Base-by-base conservation (phyloP, 1,140 invertebrate species). In the Lasaia peninsularis region DNA sequence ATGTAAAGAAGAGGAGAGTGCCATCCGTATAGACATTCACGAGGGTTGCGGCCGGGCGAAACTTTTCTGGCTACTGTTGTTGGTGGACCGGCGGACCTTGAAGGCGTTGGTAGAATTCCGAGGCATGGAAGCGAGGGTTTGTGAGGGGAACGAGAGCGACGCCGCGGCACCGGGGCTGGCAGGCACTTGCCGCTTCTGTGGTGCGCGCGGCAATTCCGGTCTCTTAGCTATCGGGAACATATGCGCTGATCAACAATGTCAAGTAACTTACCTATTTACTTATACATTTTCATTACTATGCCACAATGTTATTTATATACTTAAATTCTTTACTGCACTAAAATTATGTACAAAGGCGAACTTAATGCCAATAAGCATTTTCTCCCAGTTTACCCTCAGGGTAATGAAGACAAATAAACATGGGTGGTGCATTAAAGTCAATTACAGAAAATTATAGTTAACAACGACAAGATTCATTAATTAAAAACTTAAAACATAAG, bases 21-120 rank as follows among this genome's bases (percentile, higher is more conserved):
- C 97, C 0, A 96, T 97, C 44, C 92, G 97, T 52, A 96, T 99
- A 0, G 97, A 99, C 84, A 91, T 98, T 9, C 98, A 99, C 78
- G 98, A 99, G 86, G 97, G 97, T 0, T 99, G 98, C 80, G 97
- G 97, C 0, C 91, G 98, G 51, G 98, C 96, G 0, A 99, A 99
- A 79, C 89, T 99, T 1, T 98, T 98, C 80, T 99, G 97, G 97
- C 90, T 99, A 0, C 90, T 99, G 68, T 94, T 97, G 2, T 84
- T 99, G 4, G 97, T 98, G 1, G 98, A 99, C 75, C 96, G 96
- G 0, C 93, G 95, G 59, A 98, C 97, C 0, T 86, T 99, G 1
- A 99, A 99, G 84, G 97, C 96, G 0, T 91, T 99, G 77, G 94
- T 98, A 2, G 98, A 99, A 81, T 98, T 99, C 78, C 92, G 98